Conservation (phyloP, 2,797 vertebrate genomes). For the Poecilia velifera region DNA sequence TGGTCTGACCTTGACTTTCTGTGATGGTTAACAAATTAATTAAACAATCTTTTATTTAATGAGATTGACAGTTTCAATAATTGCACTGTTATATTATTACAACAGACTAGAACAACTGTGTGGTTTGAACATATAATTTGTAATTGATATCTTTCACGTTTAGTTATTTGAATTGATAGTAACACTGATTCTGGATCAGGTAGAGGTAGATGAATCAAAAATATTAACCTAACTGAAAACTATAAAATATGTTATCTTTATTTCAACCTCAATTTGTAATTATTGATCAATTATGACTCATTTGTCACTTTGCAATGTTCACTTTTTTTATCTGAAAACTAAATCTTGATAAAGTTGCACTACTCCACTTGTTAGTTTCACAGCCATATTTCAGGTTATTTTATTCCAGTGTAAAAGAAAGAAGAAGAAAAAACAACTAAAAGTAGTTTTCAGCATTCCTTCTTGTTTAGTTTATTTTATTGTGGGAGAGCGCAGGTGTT, state of each 20-base stretch:
- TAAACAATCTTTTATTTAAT: neutral
- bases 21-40: neutral
- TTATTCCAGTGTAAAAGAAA: neutral
- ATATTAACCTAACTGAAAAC: neutral
- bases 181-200: neutral
- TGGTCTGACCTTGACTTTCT: neutral
- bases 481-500: slow-evolving; percentile 40
- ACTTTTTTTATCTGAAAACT: neutral
- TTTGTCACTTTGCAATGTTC: neutral
- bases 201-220: neutral
- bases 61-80: neutral
- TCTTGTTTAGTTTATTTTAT: slow-evolving; percentile 16
- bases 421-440: neutral
- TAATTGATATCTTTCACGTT: neutral
- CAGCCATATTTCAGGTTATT: neutral
- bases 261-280: neutral
- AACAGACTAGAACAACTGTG: neutral
- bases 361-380: neutral
- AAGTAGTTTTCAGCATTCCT: slow-evolving; percentile 4
- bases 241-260: neutral
- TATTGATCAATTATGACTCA: neutral
- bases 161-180: neutral
- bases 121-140: neutral
- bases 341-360: neutral
- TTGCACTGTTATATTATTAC: neutral